Evolutionary conservation across 2,797 vertebrate species (phyloP), one percentile per base, ranked within the genome.

Genomic region (Diglossa cyanea): DNA sequence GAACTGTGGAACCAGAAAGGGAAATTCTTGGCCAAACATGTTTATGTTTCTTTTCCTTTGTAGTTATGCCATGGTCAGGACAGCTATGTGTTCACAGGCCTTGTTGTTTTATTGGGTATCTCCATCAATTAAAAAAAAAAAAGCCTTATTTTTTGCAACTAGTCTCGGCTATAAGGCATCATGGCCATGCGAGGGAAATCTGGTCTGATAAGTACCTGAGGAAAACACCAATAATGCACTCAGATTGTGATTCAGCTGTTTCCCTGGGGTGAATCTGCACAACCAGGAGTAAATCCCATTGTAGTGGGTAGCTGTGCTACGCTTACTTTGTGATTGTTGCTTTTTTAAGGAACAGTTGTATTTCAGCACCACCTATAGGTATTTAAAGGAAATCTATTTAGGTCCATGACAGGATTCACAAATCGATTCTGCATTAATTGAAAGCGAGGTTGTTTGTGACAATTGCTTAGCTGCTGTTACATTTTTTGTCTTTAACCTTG

Each of bases 281-380:
- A 48, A 17, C 10, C 20, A 39, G 39, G 11, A 48, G 7, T 23
- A 7, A 11, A 40, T 8, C 10, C 11, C 30, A 1, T 39, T 11
- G 50, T 31, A 35, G 16, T 4, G 21, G 4, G 13, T 11, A 62
- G 23, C 18, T 75, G 68, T 78, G 47, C 39, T 19, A 12, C 9
- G 35, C 24, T 48, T 23, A 15, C 33, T 58, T 28, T 16, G 33
- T 16, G 33, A 10, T 14, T 53, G 16, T 6, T 17, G 7, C 6
- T 63, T 57, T 81, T 81, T 26, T 17, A 9, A 50, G 67, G 26
- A 86, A 63, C 3, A 9, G 6, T 61, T 93, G 50, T 93, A 74
- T 90, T 94, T 88, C 85, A 95, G 93, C 96, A 85, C 95, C 94
- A 92, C 26, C 95, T 97, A 66, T n/a, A 75, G 94, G 62, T 48